Percentiles rank a stretch among this genome's conserved stretches.
Conservation (phyloP, 2,797 vertebrate genomes). For the Chanos chanos region DNA sequence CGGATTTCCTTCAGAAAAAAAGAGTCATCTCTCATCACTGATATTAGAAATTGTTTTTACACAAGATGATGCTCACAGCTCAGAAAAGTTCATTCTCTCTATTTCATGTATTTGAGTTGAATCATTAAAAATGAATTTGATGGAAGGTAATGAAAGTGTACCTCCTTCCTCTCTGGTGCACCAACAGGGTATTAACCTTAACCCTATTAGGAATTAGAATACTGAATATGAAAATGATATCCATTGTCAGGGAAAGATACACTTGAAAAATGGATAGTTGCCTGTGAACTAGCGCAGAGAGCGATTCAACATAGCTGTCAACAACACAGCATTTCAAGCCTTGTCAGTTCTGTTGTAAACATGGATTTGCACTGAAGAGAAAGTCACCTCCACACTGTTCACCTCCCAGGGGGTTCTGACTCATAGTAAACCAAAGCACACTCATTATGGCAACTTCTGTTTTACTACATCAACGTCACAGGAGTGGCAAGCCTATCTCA, state of each 20-base stretch:
- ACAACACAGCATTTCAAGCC: too few species aligned
- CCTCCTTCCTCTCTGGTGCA: conserved; percentile 24
- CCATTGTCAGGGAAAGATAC: conserved; percentile 9
- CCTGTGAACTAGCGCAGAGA: background rate
- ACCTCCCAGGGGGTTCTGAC: conserved; percentile 19
- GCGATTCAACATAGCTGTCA: too few species aligned
- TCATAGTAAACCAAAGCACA: conserved; percentile 17
- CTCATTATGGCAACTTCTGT: conserved; percentile 11
- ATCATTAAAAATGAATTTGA: conserved; percentile 36
- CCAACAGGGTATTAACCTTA: background rate
- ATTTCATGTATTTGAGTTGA: conserved; percentile 24
- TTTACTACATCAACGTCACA: conserved; percentile 8
- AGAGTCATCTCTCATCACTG: too few species aligned
- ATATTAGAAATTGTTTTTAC: conserved; percentile 25
- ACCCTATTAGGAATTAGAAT: conserved; percentile 11
- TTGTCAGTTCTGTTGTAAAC: conserved; percentile 2
- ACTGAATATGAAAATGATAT: conserved; percentile 17
- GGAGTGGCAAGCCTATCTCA: conserved; percentile 25
- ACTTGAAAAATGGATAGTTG: conserved; percentile 11
- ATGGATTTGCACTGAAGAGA: background rate
- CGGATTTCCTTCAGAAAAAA: too few species aligned
- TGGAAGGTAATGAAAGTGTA: conserved; percentile 35
- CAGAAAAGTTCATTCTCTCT: conserved; percentile 19
- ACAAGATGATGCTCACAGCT: conserved; percentile 19
- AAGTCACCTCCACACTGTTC: conserved; percentile 18